phyloP scores from a whole-genome alignment of 2,113 vertebrate genomes.

The Rhadina sibilatrix region DNA sequence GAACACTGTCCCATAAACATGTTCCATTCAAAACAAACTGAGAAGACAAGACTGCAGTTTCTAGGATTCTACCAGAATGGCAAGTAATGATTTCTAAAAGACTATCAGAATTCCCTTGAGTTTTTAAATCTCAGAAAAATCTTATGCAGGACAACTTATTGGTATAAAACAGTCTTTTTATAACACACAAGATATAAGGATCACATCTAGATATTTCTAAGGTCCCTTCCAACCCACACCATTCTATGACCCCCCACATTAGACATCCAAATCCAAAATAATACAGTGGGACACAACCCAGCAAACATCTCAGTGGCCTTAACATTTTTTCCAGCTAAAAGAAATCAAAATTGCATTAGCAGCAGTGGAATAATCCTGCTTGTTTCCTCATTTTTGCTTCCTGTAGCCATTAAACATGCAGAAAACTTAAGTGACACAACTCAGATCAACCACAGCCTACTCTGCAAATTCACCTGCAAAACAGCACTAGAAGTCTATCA shows the following conservation, averaged over 20 bases:
- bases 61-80: not conserved
- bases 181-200: not conserved
- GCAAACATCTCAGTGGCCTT: not conserved
- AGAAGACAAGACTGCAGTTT: not conserved
- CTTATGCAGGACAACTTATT: not conserved
- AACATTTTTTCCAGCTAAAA: not conserved
- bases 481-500: not conserved
- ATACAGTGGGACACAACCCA: not conserved
- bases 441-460: not conserved
- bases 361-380: not conserved
- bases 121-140: not conserved
- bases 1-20: not conserved
- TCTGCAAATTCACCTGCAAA: not conserved
- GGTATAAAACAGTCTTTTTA: not conserved
- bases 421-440: not conserved
- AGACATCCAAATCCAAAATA: not conserved
- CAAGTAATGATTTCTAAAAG: not conserved
- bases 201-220: not conserved
- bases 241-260: not conserved
- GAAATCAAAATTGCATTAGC: not conserved
- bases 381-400: not conserved
- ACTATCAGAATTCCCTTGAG: fast-evolving
- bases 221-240: not conserved
- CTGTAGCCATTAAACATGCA: not conserved
- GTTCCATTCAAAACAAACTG: not conserved